Evolutionary conservation across 2,888 invertebrate species (phyloP).

Genomic region (Venusia cambrica): DNA sequence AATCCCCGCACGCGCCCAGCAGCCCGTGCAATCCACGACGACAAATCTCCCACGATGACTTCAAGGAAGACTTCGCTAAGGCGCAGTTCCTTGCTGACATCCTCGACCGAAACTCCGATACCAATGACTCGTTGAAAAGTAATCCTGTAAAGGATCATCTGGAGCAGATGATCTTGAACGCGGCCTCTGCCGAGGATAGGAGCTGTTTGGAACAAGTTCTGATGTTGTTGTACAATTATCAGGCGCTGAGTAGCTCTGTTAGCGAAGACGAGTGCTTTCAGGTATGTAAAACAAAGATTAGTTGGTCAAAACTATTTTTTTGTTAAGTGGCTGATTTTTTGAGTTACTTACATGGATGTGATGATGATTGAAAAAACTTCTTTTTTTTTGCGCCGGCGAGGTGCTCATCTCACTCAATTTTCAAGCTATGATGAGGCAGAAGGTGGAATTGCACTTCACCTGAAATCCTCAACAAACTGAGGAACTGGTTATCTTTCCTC

Average conservation of each 20-base stretch:
- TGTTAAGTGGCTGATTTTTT: too few relatives aligned
- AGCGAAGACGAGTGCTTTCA: slow-evolving; percentile 80
- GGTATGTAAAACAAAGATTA: slow-evolving; percentile 60
- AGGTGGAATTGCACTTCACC: too few relatives aligned
- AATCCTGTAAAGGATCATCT: slow-evolving; percentile 74
- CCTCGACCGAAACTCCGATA: slow-evolving; percentile 67
- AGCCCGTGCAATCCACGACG: slow-evolving; percentile 68
- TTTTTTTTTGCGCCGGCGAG: slow-evolving; percentile 1
- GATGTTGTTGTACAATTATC: slow-evolving; percentile 82
- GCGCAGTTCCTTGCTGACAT: slow-evolving; percentile 72
- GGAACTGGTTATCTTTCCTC: too few relatives aligned
- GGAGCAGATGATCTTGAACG: slow-evolving; percentile 75
- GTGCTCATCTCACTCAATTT: too few relatives aligned
- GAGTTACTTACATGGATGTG: too few relatives aligned
- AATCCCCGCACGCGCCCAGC: slow-evolving; percentile 71
- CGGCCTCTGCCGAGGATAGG: slow-evolving; percentile 79
- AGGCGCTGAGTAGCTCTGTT: slow-evolving; percentile 77
- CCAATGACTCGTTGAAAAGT: slow-evolving; percentile 68
- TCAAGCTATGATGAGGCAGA: too few relatives aligned
- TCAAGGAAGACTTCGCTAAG: slow-evolving; percentile 75
- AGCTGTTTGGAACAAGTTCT: slow-evolving; percentile 83
- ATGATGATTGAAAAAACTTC: too few relatives aligned
- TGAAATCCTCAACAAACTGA: too few relatives aligned
- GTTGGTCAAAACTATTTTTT: too few relatives aligned
- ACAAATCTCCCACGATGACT: slow-evolving; percentile 66